These are phyloP conservation scores for Hypomecis atomaria DNA, from an alignment of 2,888 invertebrate species.

Conservation along the genomic window DNA sequence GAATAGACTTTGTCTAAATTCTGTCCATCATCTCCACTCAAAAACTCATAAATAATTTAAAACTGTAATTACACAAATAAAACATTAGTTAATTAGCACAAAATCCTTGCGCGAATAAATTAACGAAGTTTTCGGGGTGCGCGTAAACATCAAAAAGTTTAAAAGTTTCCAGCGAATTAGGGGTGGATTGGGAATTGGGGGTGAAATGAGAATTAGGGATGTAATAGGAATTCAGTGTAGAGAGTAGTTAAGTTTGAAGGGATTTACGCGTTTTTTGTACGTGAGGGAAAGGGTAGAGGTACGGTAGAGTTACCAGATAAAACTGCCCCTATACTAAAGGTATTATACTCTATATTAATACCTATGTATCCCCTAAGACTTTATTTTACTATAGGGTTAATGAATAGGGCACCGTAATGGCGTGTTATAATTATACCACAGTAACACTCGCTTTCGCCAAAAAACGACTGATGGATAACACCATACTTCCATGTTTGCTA, in stretches of 20 bases:
- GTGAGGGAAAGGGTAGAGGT: background rate
- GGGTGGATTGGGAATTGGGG: slow-evolving; percentile 42
- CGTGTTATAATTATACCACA: no score
- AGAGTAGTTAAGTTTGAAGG: slow-evolving; percentile 17
- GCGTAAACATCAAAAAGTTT: slow-evolving; percentile 71
- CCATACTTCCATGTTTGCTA: no score
- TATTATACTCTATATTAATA: no score
- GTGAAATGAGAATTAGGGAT: slow-evolving; percentile 11
- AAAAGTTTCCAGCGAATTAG: slow-evolving; percentile 46
- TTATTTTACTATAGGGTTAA: no score
- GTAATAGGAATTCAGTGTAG: slow-evolving; percentile 17
- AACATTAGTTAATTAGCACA: slow-evolving; percentile 53
- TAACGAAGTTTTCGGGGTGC: slow-evolving; percentile 64
- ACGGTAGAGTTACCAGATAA: no score
- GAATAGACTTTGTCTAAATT: no score
- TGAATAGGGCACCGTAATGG: no score
- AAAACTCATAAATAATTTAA: slow-evolving; percentile 21
- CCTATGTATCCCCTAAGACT: no score
- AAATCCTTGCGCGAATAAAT: slow-evolving; percentile 63
- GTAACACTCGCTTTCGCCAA: no score
- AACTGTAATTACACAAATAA: slow-evolving; percentile 43
- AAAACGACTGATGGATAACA: no score
- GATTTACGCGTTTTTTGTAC: slow-evolving; percentile 4
- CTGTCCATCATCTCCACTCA: background rate
- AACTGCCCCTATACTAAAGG: no score